A percentile compares a stretch with the other conserved stretches of the same genome.
Conservation (phyloP, 2,888 invertebrate species). For the Cryptocephalus moraei region DNA sequence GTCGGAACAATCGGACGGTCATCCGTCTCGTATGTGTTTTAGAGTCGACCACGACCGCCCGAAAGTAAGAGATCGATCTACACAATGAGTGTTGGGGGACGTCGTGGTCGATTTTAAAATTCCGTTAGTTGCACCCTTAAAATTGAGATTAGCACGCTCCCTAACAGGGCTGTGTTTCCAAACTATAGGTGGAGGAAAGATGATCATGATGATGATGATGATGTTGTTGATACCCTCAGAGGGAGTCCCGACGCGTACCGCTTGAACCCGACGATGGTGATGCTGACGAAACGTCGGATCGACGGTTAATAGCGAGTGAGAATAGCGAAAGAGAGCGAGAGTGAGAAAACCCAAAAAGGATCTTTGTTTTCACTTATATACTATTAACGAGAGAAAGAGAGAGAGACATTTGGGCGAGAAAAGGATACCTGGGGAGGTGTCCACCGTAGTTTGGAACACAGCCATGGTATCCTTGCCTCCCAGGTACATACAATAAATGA, state of each 20-base stretch:
- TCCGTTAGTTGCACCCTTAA: no score
- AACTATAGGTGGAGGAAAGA: constrained; percentile 39
- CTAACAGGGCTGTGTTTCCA: constrained; percentile 39
- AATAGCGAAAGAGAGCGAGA: no score
- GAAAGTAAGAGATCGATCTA: no score
- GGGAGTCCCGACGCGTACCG: neutral
- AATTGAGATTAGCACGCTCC: neutral
- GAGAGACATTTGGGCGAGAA: constrained; percentile 22
- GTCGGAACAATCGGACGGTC: no score
- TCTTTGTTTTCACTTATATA: no score
- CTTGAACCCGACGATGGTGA: constrained; percentile 8
- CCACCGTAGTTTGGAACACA: constrained; percentile 50
- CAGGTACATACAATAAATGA: constrained; percentile 37
- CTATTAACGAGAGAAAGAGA: no score
- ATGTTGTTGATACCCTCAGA: neutral
- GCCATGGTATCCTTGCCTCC: constrained; percentile 55
- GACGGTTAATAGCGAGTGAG: no score
- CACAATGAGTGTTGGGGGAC: no score
- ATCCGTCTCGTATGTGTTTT: no score
- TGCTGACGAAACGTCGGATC: constrained; percentile 3
- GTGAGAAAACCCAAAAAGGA: no score
- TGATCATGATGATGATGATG: constrained; percentile 7
- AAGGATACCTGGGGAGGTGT: constrained; percentile 36
- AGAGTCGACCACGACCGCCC: no score
- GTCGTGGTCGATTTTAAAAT: no score